These are phyloP conservation scores for Pinna nobilis DNA, from an alignment of 1,140 invertebrate genomes.

Conservation along the genomic window DNA sequence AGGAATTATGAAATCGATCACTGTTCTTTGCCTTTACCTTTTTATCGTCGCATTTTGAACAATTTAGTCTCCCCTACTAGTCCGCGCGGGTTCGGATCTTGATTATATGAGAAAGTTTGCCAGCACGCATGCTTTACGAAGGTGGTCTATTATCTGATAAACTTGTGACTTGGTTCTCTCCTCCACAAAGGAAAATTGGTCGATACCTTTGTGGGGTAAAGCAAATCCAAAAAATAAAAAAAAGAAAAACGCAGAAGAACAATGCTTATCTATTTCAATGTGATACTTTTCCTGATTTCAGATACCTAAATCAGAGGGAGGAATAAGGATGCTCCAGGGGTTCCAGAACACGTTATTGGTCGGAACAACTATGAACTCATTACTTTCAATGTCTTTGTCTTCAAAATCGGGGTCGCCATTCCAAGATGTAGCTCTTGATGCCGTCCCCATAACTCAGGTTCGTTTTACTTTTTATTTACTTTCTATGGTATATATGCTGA, in stretches of 20 bases:
- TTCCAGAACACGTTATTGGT: constrained; percentile 53
- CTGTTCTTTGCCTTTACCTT: no score
- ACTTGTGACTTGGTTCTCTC: background rate
- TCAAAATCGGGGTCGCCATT: constrained; percentile 43
- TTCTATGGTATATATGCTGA: background rate
- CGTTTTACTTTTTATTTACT: background rate
- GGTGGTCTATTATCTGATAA: background rate
- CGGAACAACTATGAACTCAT: constrained; percentile 68
- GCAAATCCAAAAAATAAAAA: background rate
- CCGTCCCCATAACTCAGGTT: constrained; percentile 65
- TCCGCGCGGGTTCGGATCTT: no score
- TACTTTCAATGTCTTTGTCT: constrained; percentile 46
- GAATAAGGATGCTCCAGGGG: constrained; percentile 55
- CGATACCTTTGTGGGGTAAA: background rate
- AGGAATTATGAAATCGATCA: no score
- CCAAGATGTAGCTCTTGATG: constrained; percentile 50
- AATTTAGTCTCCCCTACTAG: no score
- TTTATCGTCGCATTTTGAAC: no score
- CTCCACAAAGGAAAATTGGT: background rate
- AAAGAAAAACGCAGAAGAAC: background rate
- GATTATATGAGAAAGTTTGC: no score
- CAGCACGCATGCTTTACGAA: background rate
- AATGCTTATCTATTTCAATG: background rate
- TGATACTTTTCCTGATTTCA: constrained; percentile 14
- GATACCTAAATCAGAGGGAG: constrained; percentile 65